Evolutionary conservation across 2,797 vertebrate genomes (phyloP), one percentile per base, ranked within the genome.

Genomic region (Gymnocypris eckloni): DNA sequence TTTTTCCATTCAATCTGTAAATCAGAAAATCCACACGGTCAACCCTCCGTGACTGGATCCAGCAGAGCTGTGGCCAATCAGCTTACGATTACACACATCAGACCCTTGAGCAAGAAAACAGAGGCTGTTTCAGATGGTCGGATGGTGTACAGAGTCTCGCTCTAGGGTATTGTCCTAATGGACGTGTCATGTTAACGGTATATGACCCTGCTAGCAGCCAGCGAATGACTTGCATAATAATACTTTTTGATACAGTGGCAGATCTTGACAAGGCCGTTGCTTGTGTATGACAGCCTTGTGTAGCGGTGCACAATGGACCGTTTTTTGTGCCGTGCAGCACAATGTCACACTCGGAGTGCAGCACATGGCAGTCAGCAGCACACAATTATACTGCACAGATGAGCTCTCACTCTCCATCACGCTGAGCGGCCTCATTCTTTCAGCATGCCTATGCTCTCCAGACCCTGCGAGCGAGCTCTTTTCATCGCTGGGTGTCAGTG

Each of bases 371-470:
- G 73, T 76, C 73, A 76, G 25, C 73, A 54, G 73, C 45, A 18
- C 76, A 78, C 54, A 78, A 78, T 78, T 59, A 78, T 25, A 13
- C 76, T n/a, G 54, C 54, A 41, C 54, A 43, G 54, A 78, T 78
- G 76, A 78, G 76, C 37, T 78, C 76, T 77, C 75, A 15, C 50
- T 77, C 75, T 56, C 33, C 77, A 64, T 79, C 77, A 79, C 39
- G 15, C 75, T 78, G 76, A 78, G 54, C 52, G 76, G 56, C 61
- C 79, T 81, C 80, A 70, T 82, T 82, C 80, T 82, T 82, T 82
- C 67, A 70, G 33, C 77, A 37, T 33, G 15, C 13, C 37, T 15
- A 10, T 54, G 37, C 76, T 43, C 37, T 78, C 22, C 41, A 20
- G 43, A 80, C 25, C 78, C 78, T 13, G 6, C 0, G 18, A 80